Conservation (phyloP, 2,113 vertebrate species). For the Argyrosomus japonicus region DNA sequence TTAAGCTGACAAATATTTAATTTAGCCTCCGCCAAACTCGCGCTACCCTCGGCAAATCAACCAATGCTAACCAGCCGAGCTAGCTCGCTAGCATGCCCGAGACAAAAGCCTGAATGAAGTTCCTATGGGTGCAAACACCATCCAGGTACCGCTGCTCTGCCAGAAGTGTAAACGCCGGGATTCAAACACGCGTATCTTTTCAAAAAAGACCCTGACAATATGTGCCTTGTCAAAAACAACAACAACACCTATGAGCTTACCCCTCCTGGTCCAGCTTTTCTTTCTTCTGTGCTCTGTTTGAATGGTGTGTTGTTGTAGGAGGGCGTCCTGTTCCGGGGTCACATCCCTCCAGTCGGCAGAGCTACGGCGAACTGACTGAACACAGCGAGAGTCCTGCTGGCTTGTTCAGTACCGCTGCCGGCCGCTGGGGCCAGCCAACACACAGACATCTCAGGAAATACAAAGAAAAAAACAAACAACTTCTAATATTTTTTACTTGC, state of each 20-base stretch:
- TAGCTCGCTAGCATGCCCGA: constrained; percentile 79
- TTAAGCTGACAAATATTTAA: neutral
- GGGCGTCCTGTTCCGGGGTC: constrained; percentile 88
- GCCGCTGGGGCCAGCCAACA: constrained; percentile 66
- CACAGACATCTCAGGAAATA: neutral
- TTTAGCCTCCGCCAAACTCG: constrained; percentile 5
- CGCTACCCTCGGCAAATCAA: constrained; percentile 27
- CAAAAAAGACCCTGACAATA: constrained; percentile 3
- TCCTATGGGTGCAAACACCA: constrained; percentile 77
- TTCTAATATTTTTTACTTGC: neutral
- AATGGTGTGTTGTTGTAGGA: constrained; percentile 85
- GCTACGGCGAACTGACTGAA: constrained; percentile 76
- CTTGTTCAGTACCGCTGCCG: constrained; percentile 29
- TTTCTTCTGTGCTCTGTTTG: constrained; percentile 82
- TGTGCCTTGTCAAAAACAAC: neutral
- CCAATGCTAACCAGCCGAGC: constrained; percentile 66
- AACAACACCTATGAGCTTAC: constrained; percentile 71
- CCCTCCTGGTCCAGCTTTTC: constrained; percentile 87
- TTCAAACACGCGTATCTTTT: constrained; percentile 20
- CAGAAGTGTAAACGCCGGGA: constrained; percentile 47
- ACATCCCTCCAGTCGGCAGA: constrained; percentile 86
- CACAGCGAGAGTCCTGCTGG: constrained; percentile 61
- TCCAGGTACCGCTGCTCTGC: constrained; percentile 76
- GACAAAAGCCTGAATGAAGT: constrained; percentile 89
- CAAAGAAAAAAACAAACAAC: neutral